Evolutionary conservation across 2,888 invertebrate genomes (phyloP), one percentile per base, ranked within the genome.

Genomic region (Caenorhabditis becei): DNA sequence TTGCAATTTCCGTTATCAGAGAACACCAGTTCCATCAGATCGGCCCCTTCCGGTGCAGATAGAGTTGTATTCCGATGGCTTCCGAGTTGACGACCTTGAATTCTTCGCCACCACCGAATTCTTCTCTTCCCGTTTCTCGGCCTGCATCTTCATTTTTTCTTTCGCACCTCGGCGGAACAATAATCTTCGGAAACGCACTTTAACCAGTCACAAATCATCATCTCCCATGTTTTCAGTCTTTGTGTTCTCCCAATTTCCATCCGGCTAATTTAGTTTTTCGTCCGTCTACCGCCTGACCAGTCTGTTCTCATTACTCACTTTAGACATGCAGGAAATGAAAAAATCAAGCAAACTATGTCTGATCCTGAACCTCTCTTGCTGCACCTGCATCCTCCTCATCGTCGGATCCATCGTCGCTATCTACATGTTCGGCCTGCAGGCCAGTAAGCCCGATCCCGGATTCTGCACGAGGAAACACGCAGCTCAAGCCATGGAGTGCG

Each of bases 381-480:
- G 71, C 24, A 4, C 59, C 14, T 78, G 71, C 49, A 67, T 72
- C 47, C 49, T 67, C 5, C 26, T 78, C 11, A 61, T 72, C 37
- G 67, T 78, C 20, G 78, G 69, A 10, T 66, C 71, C 8, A 66
- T 78, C 44, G 71, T 61, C 2, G 59, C 78, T 4, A 54, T 78
- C 47, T 78, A 72, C 66, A 71, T 61, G 51, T 72, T 72, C 18
- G 66, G 71, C 16, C 8, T 66, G 16, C 63, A 78, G 44, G 24
- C 71, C 11, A 66, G 23, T 23, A 78, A 67, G 53, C 59, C 66
- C 1, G 78, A 78, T 66, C 78, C 78, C 8, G 78, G 78, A 24
- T 71, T 66, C 35, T 78, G 78, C 26, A 72, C 71, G 3, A 41
- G 78, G 23, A 53, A 28, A 20, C 71, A 78, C 37, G 78, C 78